Evolutionary conservation across 2,888 invertebrate genomes (phyloP).

Genomic region (Lagria hirta): DNA sequence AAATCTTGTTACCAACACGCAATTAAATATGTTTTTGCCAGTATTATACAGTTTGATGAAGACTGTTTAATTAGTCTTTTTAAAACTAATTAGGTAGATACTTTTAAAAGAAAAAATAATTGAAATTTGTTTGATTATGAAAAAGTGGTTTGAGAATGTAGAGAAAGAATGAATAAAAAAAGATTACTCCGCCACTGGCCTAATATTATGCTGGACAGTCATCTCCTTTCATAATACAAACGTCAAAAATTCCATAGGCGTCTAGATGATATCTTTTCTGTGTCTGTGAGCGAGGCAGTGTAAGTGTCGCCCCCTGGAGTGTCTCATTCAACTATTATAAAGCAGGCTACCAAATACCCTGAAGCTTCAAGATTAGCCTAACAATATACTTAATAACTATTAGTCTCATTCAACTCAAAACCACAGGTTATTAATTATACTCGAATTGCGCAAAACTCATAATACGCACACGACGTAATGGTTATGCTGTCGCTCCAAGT

Average conservation of each 20-base stretch:
- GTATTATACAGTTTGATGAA: too few relatives aligned
- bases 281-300: slow-evolving; percentile 40
- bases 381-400: slow-evolving; percentile 40
- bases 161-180: too few relatives aligned
- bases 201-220: slow-evolving; percentile 14
- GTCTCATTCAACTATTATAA: slow-evolving; percentile 51
- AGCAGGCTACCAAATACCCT: slow-evolving; percentile 42
- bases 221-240: slow-evolving; percentile 34
- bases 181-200: too few relatives aligned
- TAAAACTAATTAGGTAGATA: too few relatives aligned
- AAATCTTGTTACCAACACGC: too few relatives aligned
- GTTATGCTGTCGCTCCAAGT: slow-evolving; percentile 34
- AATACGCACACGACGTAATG: slow-evolving; percentile 23
- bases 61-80: too few relatives aligned
- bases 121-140: too few relatives aligned
- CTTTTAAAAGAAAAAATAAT: too few relatives aligned
- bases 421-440: slow-evolving; percentile 34
- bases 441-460: slow-evolving; percentile 20
- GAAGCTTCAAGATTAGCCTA: slow-evolving; percentile 25
- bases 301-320: slow-evolving; percentile 53
- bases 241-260: slow-evolving; percentile 48
- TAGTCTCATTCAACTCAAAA: slow-evolving; percentile 36
- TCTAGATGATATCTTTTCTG: slow-evolving; percentile 47
- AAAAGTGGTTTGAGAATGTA: too few relatives aligned
- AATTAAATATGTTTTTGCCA: too few relatives aligned